Conservation (phyloP, 2,797 vertebrate genomes). For the Gadopsis bispinosus region DNA sequence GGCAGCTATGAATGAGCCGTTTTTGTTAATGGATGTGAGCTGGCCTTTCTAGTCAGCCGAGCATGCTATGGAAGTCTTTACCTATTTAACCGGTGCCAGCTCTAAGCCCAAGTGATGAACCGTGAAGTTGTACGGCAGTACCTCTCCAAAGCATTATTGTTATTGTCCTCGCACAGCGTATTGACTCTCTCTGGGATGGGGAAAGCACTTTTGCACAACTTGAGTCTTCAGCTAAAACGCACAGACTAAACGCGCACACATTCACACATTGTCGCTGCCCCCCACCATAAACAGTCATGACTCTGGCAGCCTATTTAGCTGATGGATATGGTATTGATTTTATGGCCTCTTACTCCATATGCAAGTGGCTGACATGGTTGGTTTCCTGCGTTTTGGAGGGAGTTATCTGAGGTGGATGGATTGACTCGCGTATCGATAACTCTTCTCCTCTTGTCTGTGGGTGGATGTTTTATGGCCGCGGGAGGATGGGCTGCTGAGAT, state of each 20-base stretch:
- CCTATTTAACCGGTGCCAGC: slow-evolving; percentile 56
- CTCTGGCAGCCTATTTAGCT: slow-evolving; percentile 76
- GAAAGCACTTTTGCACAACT: slow-evolving; percentile 34
- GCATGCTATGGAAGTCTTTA: slow-evolving; percentile 36
- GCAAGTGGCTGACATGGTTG: slow-evolving; percentile 75
- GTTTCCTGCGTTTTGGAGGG: slow-evolving; percentile 70
- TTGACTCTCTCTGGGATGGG: slow-evolving; percentile 21
- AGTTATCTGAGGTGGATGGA: slow-evolving; percentile 70
- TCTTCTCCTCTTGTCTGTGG: slow-evolving; percentile 66
- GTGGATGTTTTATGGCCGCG: slow-evolving; percentile 57
- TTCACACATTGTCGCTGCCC: slow-evolving; percentile 24
- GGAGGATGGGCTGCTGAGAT: slow-evolving; percentile 54
- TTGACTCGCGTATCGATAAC: slow-evolving; percentile 74
- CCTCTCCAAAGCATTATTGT: slow-evolving; percentile 32
- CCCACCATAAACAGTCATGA: slow-evolving; percentile 70
- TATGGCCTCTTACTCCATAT: slow-evolving; percentile 74
- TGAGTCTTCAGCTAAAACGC: slow-evolving; percentile 34
- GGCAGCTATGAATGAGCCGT: slow-evolving; percentile 35
- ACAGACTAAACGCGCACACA: slow-evolving; percentile 28
- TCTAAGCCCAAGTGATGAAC: slow-evolving; percentile 46
- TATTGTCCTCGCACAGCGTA: slow-evolving; percentile 32
- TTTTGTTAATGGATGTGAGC: slow-evolving; percentile 59
- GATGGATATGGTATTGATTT: slow-evolving; percentile 81
- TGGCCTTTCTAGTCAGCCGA: slow-evolving; percentile 37
- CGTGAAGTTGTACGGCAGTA: slow-evolving; percentile 30